A percentile compares a stretch with the other conserved stretches of the same genome.
Evolutionary conservation across 2,888 invertebrate genomes (phyloP).

Genomic region (Monopis laevigella): DNA sequence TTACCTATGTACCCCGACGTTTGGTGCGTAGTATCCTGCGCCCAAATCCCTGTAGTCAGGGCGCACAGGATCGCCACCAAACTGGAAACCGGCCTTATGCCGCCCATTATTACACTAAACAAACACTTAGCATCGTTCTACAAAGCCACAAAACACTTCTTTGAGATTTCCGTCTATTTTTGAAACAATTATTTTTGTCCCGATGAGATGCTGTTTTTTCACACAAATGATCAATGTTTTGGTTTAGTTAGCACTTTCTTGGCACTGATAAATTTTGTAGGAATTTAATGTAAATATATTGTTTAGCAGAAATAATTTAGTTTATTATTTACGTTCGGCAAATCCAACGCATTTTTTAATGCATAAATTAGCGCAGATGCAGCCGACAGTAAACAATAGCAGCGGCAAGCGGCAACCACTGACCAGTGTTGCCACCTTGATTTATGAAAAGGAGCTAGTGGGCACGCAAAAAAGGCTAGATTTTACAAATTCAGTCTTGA

Average conservation of each 20-base stretch:
- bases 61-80: slow-evolving; percentile 1
- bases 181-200: slow-evolving; percentile 8
- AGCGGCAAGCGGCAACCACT: too few species aligned
- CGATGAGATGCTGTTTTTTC: slow-evolving; percentile 7
- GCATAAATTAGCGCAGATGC: too few species aligned
- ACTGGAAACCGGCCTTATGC: slow-evolving; percentile 1
- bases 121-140: not conserved
- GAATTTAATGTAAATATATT: too few species aligned
- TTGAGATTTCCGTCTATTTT: slow-evolving; percentile 3
- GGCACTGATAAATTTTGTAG: not conserved
- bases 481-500: too few species aligned
- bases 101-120: slow-evolving; percentile 2
- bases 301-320: too few species aligned
- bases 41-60: not conserved
- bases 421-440: too few species aligned
- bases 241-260: not conserved
- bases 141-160: not conserved
- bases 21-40: not conserved
- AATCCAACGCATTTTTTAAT: too few species aligned
- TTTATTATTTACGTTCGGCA: too few species aligned
- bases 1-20: not conserved
- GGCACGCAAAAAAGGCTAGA: too few species aligned
- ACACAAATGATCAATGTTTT: too few species aligned
- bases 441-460: too few species aligned
- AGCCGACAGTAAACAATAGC: too few species aligned